A percentile compares a stretch with the other conserved stretches of the same genome.
These are phyloP conservation scores for Malurus splendens DNA, from an alignment of 2,797 vertebrate genomes.

Conservation along the genomic window DNA sequence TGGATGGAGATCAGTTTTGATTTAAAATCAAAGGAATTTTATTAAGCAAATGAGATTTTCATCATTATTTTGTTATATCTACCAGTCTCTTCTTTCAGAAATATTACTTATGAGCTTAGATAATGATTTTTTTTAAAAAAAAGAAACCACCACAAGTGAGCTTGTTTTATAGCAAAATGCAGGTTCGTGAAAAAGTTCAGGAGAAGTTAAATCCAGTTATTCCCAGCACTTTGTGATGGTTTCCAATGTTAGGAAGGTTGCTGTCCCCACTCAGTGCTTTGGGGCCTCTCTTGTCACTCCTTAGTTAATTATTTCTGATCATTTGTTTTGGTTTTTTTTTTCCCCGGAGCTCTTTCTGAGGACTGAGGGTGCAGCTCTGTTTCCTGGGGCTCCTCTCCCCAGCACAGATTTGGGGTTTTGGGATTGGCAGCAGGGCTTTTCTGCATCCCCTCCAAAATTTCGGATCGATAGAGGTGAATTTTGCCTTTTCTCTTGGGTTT, in stretches of 20 bases:
- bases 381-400: neutral
- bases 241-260: rapidly evolving
- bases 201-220: neutral
- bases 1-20: conserved; percentile 72
- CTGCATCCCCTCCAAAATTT: rapidly evolving
- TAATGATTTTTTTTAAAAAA: neutral
- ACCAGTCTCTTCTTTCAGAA: conserved; percentile 59
- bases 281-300: no score
- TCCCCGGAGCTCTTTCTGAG: rapidly evolving
- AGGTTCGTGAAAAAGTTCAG: neutral
- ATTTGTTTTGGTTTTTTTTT: rapidly evolving
- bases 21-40: conserved; percentile 70
- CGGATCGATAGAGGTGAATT: neutral
- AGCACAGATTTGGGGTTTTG: rapidly evolving
- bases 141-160: neutral
- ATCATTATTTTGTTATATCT: conserved; percentile 63
- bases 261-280: neutral
- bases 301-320: rapidly evolving
- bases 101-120: conserved; percentile 54
- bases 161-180: neutral
- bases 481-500: neutral
- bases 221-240: neutral
- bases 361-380: neutral
- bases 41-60: conserved; percentile 72
- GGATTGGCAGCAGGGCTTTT: neutral